These are phyloP conservation scores for Megaceryle alcyon DNA, from an alignment of 2,797 vertebrate species.

Conservation along the genomic window DNA sequence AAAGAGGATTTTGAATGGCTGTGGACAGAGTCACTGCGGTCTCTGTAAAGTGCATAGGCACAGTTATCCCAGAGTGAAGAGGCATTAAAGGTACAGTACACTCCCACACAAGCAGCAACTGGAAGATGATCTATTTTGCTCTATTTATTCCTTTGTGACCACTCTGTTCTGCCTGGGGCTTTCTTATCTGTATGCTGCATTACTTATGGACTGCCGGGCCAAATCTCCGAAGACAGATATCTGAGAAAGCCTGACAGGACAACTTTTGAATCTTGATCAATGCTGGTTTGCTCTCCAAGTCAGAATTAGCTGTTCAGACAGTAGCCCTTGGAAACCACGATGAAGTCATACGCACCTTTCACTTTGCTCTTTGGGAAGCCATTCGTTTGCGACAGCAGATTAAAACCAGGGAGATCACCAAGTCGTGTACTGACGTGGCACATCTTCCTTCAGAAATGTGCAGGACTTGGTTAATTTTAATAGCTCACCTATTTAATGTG, in stretches of 20 bases:
- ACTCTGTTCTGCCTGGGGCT: constrained; percentile 20
- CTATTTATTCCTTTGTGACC: constrained; percentile 58
- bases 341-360: neutral
- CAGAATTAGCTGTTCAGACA: neutral
- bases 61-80: neutral
- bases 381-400: neutral
- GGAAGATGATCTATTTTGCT: constrained; percentile 46
- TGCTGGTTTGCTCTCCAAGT: neutral
- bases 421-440: neutral
- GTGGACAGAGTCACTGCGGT: neutral
- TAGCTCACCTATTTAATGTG: neutral
- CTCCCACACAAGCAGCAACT: neutral
- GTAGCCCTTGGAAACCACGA: neutral
- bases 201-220: constrained; percentile 26
- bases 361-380: neutral
- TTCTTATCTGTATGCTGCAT: constrained; percentile 2
- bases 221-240: neutral
- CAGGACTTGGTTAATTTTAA: neutral
- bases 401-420: neutral
- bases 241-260: constrained; percentile 20
- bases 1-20: neutral
- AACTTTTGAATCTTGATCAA: neutral
- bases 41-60: neutral
- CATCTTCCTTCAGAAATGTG: neutral
- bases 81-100: neutral